These are phyloP conservation scores for Neoascia interrupta DNA, from an alignment of 2,888 invertebrate species.

Conservation along the genomic window DNA sequence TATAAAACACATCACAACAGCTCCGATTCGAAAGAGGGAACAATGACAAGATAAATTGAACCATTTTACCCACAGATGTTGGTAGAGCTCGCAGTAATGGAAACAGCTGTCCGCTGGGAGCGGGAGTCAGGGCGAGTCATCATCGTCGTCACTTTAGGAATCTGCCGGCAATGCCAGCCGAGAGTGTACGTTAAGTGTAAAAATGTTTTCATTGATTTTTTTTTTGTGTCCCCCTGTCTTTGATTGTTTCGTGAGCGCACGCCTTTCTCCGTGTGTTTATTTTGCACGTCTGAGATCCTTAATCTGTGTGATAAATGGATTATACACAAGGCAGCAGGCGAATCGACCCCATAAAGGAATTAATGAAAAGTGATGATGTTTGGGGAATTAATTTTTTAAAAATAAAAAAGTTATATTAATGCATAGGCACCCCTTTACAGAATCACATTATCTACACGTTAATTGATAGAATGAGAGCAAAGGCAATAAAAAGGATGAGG, in stretches of 20 bases:
- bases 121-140: no score
- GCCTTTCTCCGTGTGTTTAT: conserved; percentile 41
- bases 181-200: conserved; percentile 8
- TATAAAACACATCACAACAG: no score
- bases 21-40: conserved; percentile 17
- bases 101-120: conserved; percentile 64
- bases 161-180: conserved; percentile 15
- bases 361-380: conserved; percentile 2
- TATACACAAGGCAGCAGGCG: conserved; percentile 21
- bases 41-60: conserved; percentile 58
- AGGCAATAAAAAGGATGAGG: no score
- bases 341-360: conserved; percentile 1
- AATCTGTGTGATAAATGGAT: conserved; percentile 63
- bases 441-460: no score
- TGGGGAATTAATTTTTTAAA: neutral
- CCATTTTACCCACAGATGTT: conserved; percentile 20
- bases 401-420: no score
- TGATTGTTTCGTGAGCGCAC: conserved; percentile 18
- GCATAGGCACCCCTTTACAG: no score
- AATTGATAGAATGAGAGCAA: no score
- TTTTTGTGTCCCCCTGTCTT: conserved; percentile 31
- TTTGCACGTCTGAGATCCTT: conserved; percentile 63
- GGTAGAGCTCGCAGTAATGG: conserved; percentile 32
- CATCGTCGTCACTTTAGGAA: conserved; percentile 27
- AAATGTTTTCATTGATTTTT: conserved; percentile 44